phyloP scores from a whole-genome alignment of 2,888 invertebrate genomes.

The Ptycholaimellus sp. region DNA sequence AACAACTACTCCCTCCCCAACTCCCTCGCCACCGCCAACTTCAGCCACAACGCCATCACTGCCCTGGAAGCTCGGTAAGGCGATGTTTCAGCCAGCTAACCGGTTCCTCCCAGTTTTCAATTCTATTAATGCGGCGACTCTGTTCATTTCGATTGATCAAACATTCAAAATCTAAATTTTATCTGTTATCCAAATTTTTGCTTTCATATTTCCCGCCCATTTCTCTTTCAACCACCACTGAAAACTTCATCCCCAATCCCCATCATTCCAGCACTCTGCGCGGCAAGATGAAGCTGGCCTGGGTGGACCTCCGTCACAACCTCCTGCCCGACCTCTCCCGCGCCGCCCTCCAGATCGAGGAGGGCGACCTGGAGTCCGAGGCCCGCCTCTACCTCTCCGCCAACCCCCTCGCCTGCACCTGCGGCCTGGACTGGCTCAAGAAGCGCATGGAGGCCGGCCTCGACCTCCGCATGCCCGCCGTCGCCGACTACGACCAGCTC shows the following conservation, averaged over 20 bases:
- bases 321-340: conserved; percentile 57
- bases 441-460: conserved; percentile 37
- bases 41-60: conserved; percentile 1
- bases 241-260: background rate
- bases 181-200: no score
- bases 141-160: no score
- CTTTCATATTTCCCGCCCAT: background rate
- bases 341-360: conserved; percentile 56
- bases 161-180: no score
- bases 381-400: conserved; percentile 55
- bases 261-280: conserved; percentile 1
- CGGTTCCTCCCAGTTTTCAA: no score
- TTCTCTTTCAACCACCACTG: background rate
- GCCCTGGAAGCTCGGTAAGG: background rate
- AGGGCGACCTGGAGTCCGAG: conserved; percentile 22
- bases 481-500: conserved; percentile 12
- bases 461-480: conserved; percentile 28
- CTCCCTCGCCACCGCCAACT: conserved; percentile 1
- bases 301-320: conserved; percentile 62
- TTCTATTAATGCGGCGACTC: no score
- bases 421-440: conserved; percentile 72
- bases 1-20: conserved; percentile 1
- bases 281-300: conserved; percentile 51
- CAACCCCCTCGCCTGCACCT: conserved; percentile 64
- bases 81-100: no score